These are phyloP conservation scores for Drosophila flavopinicola DNA, from an alignment of 2,888 invertebrate species.

Conservation along the genomic window DNA sequence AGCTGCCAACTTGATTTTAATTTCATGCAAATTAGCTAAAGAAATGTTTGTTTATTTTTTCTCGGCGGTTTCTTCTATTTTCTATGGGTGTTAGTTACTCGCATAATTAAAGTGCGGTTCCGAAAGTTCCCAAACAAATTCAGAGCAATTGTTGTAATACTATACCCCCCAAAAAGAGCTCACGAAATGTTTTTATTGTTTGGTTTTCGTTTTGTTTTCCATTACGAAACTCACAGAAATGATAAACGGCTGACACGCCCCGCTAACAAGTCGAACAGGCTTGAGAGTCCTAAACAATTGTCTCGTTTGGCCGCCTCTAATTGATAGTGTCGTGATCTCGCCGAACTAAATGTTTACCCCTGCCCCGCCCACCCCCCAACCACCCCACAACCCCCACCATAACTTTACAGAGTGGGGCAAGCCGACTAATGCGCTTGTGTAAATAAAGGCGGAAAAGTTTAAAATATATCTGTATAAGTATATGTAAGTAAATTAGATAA, in stretches of 20 bases:
- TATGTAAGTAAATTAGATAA: conserved; percentile 42
- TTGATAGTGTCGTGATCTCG: conserved; percentile 76
- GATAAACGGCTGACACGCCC: conserved; percentile 75
- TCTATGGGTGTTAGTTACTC: conserved; percentile 60
- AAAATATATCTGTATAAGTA: conserved; percentile 19
- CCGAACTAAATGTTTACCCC: conserved; percentile 40
- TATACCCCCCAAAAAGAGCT: conserved; percentile 27
- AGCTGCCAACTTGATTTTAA: conserved; percentile 38
- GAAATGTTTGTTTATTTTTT: conserved; percentile 30
- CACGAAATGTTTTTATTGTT: conserved; percentile 52
- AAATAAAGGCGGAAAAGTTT: conserved; percentile 51
- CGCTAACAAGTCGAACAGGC: conserved; percentile 59
- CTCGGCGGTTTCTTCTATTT: conserved; percentile 22
- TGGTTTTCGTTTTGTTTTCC: conserved; percentile 43
- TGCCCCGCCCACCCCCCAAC: not conserved
- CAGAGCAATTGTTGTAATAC: conserved; percentile 69
- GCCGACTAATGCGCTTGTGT: conserved; percentile 20
- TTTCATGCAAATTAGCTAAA: conserved; percentile 68
- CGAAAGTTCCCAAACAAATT: conserved; percentile 69
- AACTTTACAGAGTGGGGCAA: not conserved
- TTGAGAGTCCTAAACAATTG: conserved; percentile 68
- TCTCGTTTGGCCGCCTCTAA: conserved; percentile 66
- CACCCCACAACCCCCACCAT: no score
- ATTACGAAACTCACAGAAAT: conserved; percentile 67
- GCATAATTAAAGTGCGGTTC: conserved; percentile 66